Percentiles rank a stretch among this genome's conserved stretches.
phyloP scores from a whole-genome alignment of 1,140 invertebrate genomes.

The Phortica variegata region DNA sequence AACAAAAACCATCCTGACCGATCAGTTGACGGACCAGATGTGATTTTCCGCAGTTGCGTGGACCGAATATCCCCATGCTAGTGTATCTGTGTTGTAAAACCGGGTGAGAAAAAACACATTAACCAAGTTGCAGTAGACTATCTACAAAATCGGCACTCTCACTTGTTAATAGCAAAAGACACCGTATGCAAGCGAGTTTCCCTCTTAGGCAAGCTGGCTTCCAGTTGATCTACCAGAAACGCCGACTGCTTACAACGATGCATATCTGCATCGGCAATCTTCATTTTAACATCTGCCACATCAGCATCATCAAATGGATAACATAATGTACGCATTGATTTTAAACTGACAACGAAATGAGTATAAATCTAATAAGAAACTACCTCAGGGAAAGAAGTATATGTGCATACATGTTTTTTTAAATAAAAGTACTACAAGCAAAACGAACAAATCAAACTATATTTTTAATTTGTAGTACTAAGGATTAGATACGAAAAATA shows the following conservation, averaged over 20 bases:
- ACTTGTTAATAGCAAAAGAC: conserved; percentile 45
- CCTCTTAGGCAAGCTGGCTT: conserved; percentile 20
- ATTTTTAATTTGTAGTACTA: too few species aligned
- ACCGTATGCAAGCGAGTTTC: conserved; percentile 31
- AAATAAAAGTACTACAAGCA: background rate
- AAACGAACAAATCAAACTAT: too few species aligned
- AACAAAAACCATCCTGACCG: conserved; percentile 38
- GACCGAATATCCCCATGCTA: conserved; percentile 42
- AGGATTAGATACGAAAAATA: too few species aligned
- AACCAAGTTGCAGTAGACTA: too few species aligned
- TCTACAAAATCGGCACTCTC: too few species aligned
- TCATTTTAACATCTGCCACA: conserved; percentile 42
- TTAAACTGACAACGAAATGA: conserved; percentile 18
- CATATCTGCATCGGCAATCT: conserved; percentile 36
- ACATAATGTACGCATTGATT: conserved; percentile 28
- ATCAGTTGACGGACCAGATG: conserved; percentile 37
- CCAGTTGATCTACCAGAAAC: conserved; percentile 45
- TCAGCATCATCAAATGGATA: conserved; percentile 43
- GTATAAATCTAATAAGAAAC: too few species aligned
- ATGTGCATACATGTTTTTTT: background rate
- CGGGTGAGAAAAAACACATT: background rate
- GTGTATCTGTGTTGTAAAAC: conserved; percentile 25
- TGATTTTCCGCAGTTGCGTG: conserved; percentile 33
- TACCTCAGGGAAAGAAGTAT: too few species aligned
- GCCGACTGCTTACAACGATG: conserved; percentile 34